Conservation (phyloP, 2,113 vertebrate genomes). For the Scomber japonicus region DNA sequence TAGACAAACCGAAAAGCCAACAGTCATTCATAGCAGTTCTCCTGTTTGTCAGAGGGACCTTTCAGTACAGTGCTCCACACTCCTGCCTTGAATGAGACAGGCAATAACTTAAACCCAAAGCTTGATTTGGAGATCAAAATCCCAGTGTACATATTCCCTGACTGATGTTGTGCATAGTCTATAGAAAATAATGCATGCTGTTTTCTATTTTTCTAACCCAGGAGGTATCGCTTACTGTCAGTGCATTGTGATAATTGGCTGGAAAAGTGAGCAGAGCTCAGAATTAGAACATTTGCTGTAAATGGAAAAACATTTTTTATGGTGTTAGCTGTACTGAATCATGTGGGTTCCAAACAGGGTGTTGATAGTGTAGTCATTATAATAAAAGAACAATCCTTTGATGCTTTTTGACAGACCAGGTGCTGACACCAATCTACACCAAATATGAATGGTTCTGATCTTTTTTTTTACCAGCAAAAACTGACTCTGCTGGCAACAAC, state of each 20-base stretch:
- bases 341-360: neutral
- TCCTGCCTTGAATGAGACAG: conserved; percentile 46
- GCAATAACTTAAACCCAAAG: conserved; percentile 36
- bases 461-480: conserved; percentile 13
- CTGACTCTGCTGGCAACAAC: neutral
- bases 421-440: neutral
- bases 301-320: conserved; percentile 19
- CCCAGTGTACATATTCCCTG: conserved; percentile 53
- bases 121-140: conserved; percentile 57
- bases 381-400: conserved; percentile 10
- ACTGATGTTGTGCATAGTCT: conserved; percentile 33
- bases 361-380: conserved; percentile 25
- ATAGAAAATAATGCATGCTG: conserved; percentile 35
- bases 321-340: neutral
- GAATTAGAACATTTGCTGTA: conserved; percentile 40
- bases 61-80: conserved; percentile 50
- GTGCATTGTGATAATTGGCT: conserved; percentile 43
- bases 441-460: neutral
- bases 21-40: conserved; percentile 66
- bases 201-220: conserved; percentile 43
- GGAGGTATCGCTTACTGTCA: conserved; percentile 45
- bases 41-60: conserved; percentile 65
- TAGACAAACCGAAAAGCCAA: conserved; percentile 69
- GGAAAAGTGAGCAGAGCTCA: conserved; percentile 39
- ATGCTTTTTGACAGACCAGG: neutral